Evolutionary conservation across 2,888 invertebrate species (phyloP).

Genomic region (Crepidodera aurea): DNA sequence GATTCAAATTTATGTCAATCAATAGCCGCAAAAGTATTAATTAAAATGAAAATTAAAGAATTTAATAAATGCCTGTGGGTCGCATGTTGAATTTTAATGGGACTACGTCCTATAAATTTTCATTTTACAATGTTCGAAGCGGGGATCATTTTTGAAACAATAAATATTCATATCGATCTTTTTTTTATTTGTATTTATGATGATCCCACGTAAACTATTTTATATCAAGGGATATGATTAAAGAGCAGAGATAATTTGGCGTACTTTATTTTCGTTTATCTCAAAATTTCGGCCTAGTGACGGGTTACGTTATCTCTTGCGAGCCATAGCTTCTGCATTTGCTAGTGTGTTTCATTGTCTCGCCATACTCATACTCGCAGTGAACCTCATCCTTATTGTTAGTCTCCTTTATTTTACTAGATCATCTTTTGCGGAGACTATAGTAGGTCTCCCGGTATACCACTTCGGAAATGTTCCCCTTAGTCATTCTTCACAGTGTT

Average conservation of each 20-base stretch:
- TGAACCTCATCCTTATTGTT: too few relatives aligned
- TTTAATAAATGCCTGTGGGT: constrained; percentile 27
- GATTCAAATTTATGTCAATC: constrained; percentile 21
- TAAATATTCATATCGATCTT: constrained; percentile 32
- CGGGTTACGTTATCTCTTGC: not conserved
- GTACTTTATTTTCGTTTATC: not conserved
- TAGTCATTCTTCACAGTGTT: too few relatives aligned
- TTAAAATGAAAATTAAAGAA: constrained; percentile 31
- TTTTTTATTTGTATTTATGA: constrained; percentile 27
- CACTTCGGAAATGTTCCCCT: too few relatives aligned
- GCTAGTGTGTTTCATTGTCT: too few relatives aligned
- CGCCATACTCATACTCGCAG: too few relatives aligned
- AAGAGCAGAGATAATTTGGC: not conserved
- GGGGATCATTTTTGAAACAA: constrained; percentile 26
- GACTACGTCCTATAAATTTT: constrained; percentile 28
- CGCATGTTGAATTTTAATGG: constrained; percentile 32
- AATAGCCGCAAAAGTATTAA: constrained; percentile 14
- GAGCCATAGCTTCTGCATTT: not conserved
- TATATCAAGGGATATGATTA: constrained; percentile 9
- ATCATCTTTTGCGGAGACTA: too few relatives aligned
- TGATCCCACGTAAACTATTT: constrained; percentile 36
- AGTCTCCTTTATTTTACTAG: too few relatives aligned
- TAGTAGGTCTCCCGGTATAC: too few relatives aligned
- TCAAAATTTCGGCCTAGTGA: not conserved
- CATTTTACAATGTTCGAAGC: constrained; percentile 24